Base-by-base conservation (phyloP, 64 coral and sea anemone species). In the Montipora sp. region DNA sequence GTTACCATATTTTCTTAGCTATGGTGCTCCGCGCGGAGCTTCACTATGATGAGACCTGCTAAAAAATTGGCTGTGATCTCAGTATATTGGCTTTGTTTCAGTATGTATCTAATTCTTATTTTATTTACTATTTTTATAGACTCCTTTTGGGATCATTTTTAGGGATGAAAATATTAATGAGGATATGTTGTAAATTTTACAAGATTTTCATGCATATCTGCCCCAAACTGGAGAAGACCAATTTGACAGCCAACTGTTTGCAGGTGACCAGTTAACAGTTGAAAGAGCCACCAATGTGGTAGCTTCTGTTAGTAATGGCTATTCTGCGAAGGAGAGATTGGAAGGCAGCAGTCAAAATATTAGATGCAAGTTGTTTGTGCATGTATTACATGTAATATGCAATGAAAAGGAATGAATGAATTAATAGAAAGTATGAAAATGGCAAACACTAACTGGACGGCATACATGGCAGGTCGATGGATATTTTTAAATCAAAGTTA, bases 271-370 rank as follows among this genome's bases (percentile, higher is more conserved):
- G 24, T 24, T 24, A 24, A 24, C 24, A 24, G 24, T 24, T 24
- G 24, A 24, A 24, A 24, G 24, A 24, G 75, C 3, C 65, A 89
- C 53, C 87, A 73, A 87, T 87, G 83, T 87, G 43, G 51, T 87
- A 51, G 68, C 47, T 48, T 87, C 83, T 48, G 83, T 87, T 20
- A 20, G 43, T 48, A 87, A 87, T 87, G 83, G 83, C 65, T 75
- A 48, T 46, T 48, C 19, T 87, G 6, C 83, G 48, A 69, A 87
- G 70, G 83, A 87, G 20, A 44, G 83, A 5, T 67, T 87, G 47
- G 83, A 87, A 87, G 67, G 67, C 83, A 87, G 83, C 83, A 48
- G 83, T 87, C 15, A 87, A 87, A 87, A 73, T 74, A 47, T 87
- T 87, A 69, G 51, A 36, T 70, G 83, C 73, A 73, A 87, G 16